These are phyloP conservation scores for Platynereis dumerilii DNA, from an alignment of 2,888 invertebrate genomes.

Conservation along the genomic window DNA sequence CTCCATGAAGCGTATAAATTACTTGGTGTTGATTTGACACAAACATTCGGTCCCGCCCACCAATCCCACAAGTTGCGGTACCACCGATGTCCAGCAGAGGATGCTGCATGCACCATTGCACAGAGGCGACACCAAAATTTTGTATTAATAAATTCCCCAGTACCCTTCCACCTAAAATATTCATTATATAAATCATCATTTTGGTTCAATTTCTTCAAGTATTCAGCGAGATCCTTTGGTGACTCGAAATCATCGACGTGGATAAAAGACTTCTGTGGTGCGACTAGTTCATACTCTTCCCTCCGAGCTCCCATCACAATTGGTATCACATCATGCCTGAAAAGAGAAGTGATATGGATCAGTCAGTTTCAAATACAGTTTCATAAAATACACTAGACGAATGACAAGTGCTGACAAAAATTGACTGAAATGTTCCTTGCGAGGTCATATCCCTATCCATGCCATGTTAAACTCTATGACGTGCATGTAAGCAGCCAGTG, in stretches of 20 bases:
- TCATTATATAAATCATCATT: constrained; percentile 92
- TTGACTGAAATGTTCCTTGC: too few relatives aligned
- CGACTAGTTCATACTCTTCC: constrained; percentile 67
- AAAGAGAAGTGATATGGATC: too few relatives aligned
- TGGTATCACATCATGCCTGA: constrained; percentile 36
- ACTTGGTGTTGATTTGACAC: neutral
- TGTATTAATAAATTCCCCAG: constrained; percentile 95
- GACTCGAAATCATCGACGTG: constrained; percentile 95
- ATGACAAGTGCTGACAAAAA: too few relatives aligned
- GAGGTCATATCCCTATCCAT: too few relatives aligned
- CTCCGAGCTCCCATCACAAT: constrained; percentile 38
- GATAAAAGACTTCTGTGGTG: constrained; percentile 89
- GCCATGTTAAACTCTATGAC: too few relatives aligned
- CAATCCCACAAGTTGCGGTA: constrained; percentile 86
- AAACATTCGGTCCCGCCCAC: constrained; percentile 70
- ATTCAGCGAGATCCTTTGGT: constrained; percentile 85
- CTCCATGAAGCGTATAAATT: constrained; percentile 1
- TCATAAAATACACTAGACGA: too few relatives aligned
- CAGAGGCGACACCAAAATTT: constrained; percentile 92
- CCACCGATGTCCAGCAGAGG: constrained; percentile 21
- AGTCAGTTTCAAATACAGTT: too few relatives aligned
- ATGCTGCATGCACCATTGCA: constrained; percentile 64
- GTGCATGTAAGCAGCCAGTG: too few relatives aligned
- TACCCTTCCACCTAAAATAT: constrained; percentile 93
- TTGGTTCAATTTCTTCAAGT: constrained; percentile 82